Conservation (phyloP, 2,113 vertebrate species). For the Ornithorhynchus anatinus region DNA sequence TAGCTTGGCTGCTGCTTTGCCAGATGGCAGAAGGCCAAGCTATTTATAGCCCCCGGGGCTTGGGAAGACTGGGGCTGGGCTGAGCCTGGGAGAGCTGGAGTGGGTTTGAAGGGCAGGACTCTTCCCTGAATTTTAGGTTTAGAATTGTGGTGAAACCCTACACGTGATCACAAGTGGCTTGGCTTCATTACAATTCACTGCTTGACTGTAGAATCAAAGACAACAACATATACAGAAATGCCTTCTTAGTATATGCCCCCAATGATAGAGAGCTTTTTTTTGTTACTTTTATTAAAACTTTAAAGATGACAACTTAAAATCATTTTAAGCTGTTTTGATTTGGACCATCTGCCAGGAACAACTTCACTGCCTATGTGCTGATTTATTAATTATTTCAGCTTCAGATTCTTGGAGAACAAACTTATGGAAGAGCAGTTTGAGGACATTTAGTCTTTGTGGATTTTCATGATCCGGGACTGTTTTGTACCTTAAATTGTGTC, state of each 20-base stretch:
- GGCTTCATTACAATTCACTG: too few species aligned
- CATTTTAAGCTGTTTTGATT: constrained; percentile 4
- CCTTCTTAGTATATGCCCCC: too few species aligned
- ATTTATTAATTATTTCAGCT: constrained; percentile 39
- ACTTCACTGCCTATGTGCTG: constrained; percentile 23
- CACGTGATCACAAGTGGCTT: too few species aligned
- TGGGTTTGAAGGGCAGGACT: neutral
- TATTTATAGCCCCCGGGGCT: constrained; percentile 48
- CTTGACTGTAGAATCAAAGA: too few species aligned
- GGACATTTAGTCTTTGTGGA: constrained; percentile 53
- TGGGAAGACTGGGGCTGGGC: neutral
- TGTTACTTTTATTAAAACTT: constrained; percentile 9
- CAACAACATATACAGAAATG: too few species aligned
- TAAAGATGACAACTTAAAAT: constrained; percentile 8
- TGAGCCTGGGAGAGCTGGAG: neutral
- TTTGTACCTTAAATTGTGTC: constrained; percentile 24
- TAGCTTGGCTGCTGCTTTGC: constrained; percentile 48
- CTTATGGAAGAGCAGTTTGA: constrained; percentile 64
- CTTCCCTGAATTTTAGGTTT: neutral
- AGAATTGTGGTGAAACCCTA: neutral
- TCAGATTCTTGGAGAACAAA: constrained; percentile 39
- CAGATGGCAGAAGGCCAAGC: constrained; percentile 45
- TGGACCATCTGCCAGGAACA: constrained; percentile 43
- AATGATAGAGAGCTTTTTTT: too few species aligned
- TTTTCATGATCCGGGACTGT: constrained; percentile 45